Evolutionary conservation across 1,140 invertebrate species (phyloP), one percentile per base, ranked within the genome.

Genomic region (Atta colombica): DNA sequence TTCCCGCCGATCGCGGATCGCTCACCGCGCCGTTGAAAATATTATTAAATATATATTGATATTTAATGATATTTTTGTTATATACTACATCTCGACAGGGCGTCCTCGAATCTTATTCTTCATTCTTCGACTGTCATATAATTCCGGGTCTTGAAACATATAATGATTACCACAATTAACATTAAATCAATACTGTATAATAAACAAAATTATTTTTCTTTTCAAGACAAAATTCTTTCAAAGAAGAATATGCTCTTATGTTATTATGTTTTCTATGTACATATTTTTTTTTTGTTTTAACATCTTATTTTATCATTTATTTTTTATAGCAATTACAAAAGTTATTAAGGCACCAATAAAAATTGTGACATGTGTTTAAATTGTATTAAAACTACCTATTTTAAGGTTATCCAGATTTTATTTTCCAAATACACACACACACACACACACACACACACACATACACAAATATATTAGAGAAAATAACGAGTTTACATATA

Each of bases 31-130:
- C 80, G 8, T 39, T 31, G 7, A 75, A 68, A 39, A 74, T 68
- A 84, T 74, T 74, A 61, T 61, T 74, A 82, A 80, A 80, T 74
- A 39, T 72, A 84, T 49, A 84, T 51, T 16, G 10, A 63, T 75
- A 45, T 63, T 61, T 84, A 84, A 74, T 61, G n/a, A 2, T 84
- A 84, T 68, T 84, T 75, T 84, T 84, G 28, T 84, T 61, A 72
- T 35, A 14, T 25, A 45, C 8, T 49, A 21, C n/a, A 60, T 7
- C 49, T 84, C 69, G 51, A 71, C 25, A 25, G 31, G 66, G 63
- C 25, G 69, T 75, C 7, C 25, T 51, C 55, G 55, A 81, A 10
- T 3, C 25, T 63, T 18, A 12, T 61, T 10, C 51, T 28, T 49
- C 51, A 75, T n/a, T 45, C 58, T 75, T 75, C 18, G 45, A 74